Evolutionary conservation across 2,888 invertebrate species (phyloP), one percentile per base, ranked within the genome.

Genomic region (Callyntrura sp.): DNA sequence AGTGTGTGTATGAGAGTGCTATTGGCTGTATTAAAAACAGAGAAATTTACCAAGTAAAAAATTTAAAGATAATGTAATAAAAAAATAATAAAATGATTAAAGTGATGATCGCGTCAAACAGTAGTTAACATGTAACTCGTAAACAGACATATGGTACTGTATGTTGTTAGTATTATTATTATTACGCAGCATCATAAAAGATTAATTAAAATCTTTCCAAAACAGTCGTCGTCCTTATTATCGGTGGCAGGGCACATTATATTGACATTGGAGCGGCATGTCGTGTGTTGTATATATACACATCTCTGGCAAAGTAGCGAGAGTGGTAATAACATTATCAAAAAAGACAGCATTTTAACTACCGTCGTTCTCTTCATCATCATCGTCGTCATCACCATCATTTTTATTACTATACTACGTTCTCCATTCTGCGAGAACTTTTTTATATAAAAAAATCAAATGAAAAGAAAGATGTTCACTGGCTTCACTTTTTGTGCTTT

Each of bases 121-220:
- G 70, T 70, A 70, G 70, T 70, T 70, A 20, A 20, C n/a, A 35
- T 70, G n/a, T n/a, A n/a, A n/a, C n/a, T n/a, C n/a, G n/a, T n/a
- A n/a, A n/a, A 70, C 14, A 45, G 23, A 45, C 68, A 68, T 45
- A 70, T 70, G n/a, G n/a, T n/a, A n/a, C n/a, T n/a, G n/a, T n/a
- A n/a, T n/a, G n/a, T n/a, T n/a, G n/a, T n/a, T n/a, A n/a, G n/a
- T n/a, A n/a, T n/a, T n/a, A n/a, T n/a, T n/a, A n/a, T n/a, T n/a
- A n/a, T n/a, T n/a, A n/a, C n/a, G n/a, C n/a, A n/a, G n/a, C n/a
- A n/a, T n/a, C 70, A 20, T 70, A 70, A 70, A 70, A 70, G 70
- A 70, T 20, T 45, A 70, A 70, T 70, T 45, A 70, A 70, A 70
- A 2, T 70, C 45, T 70, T 70, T 45, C 43, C 70, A n/a, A n/a